Base-by-base conservation (phyloP, 35 echinoderm and acorn worm species). In the Holothuria glaberrima region DNA sequence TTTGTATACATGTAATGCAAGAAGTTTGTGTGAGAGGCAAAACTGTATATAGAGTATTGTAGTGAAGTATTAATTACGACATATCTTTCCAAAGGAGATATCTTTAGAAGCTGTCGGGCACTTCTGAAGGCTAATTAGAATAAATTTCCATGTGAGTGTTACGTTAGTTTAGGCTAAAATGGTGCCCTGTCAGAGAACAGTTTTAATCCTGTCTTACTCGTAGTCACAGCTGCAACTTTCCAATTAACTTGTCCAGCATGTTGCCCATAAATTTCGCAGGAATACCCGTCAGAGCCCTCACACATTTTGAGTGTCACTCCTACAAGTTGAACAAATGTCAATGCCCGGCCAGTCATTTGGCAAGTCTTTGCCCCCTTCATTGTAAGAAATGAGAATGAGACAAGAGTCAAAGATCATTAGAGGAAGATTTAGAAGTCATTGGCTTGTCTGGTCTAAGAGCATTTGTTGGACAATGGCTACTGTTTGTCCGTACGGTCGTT, bases 401-500 rank as follows among this genome's bases (percentile, higher is more conserved):
- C 44, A 29, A 38, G 80, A 84, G 59, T 63, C 54, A 84, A 61
- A 84, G 80, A 84, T 84, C 80, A 84, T 84, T 84, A 84, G 22
- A 59, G 52, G 80, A 48, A 84, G 54, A 84, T 84, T 63, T 63
- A 84, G 30, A 63, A 84, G 80, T 84, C 80, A 84, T 84, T 84
- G 80, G 58, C 80, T 33, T 32, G 50, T 54, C 50, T 54, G 50
- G 50, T 54, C 50, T 54, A 54, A 54, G 50, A 61, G 20, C 52
- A 58, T 84, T 36, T 62, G 27, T 84, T 36, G 80, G 80, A 84
- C 80, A 84, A 84, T 84, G 80, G 54, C 80, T 54, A 84, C 80
- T 84, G 80, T 84, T 59, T 61, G 80, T 84, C 80, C 80, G 80
- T 63, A 84, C 80, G 80, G 80, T 84, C 80, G 80, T 84, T 59